Evolutionary conservation across 2,113 vertebrate species (phyloP).

Genomic region (Galbula dea): DNA sequence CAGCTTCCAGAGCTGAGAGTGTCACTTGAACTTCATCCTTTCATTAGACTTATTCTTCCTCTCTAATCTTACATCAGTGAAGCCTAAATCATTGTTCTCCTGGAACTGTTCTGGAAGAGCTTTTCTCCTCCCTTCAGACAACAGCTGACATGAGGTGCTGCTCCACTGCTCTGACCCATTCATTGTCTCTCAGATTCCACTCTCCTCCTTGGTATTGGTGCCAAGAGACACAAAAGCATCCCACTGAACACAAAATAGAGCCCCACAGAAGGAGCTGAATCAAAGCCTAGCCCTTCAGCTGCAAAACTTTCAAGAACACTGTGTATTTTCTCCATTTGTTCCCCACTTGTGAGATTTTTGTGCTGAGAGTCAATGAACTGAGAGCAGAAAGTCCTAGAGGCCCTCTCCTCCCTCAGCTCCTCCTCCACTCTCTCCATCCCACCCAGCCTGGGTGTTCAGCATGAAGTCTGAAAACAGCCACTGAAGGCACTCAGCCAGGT

Average conservation of each 20-base stretch:
- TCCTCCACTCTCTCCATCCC: constrained; percentile 14
- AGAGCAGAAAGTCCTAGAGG: constrained; percentile 22
- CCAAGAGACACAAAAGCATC: neutral
- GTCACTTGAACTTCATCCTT: neutral
- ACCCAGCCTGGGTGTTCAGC: neutral
- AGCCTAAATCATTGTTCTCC: neutral
- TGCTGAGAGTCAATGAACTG: constrained; percentile 29
- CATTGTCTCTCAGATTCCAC: neutral
- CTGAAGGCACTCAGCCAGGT: neutral
- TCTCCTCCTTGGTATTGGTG: neutral
- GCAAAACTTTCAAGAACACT: neutral
- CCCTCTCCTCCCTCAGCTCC: neutral
- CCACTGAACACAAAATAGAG: neutral
- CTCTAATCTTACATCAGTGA: neutral
- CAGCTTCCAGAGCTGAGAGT: neutral
- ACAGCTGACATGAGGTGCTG: neutral
- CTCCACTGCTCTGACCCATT: neutral
- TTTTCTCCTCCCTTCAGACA: neutral
- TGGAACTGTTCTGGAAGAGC: neutral
- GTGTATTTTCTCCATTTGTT: constrained; percentile 29
- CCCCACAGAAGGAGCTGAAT: neutral
- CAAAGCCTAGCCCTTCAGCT: constrained; percentile 17
- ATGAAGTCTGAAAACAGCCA: neutral
- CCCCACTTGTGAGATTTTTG: constrained; percentile 23
- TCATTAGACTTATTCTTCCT: neutral